Evolutionary conservation across 2,797 vertebrate genomes (phyloP), one percentile per base, ranked within the genome.

Genomic region (Thunnus albacares): DNA sequence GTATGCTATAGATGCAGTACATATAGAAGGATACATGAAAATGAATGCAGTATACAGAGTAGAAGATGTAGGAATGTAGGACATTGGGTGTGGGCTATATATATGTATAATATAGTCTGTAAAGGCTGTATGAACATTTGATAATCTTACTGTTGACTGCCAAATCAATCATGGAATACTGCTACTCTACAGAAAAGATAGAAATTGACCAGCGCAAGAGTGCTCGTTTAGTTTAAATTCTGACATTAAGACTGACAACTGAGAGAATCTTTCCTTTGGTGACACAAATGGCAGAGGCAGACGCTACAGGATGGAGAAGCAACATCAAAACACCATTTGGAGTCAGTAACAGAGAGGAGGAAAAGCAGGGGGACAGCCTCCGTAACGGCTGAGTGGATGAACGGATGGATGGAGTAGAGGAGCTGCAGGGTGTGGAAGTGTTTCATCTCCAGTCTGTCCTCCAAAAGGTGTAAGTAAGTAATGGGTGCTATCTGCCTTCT

Each of bases 381-480:
- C 56, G 47, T 87, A 78, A 84, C 49, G 43, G 78, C 79, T 80
- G 83, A 79, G 83, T 72, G 84, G 79, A 58, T 77, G 84, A 82
- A 80, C 57, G 71, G 74, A 82, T 71, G 86, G 79, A 69, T 69
- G 80, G 58, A 83, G 67, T 14, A 1, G 24, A 60, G 62, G 60
- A 75, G 75, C 56, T 35, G 7, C 57, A 28, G 80, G 62, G 72
- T 51, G 38, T 76, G 70, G 81, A 87, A 85, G 86, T 87, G 87
- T 91, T 89, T 83, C 87, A 87, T 88, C 85, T 81, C 53, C 24
- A 66, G 64, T 51, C 75, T 66, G 55, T 68, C 28, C 75, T 86
- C 85, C 67, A n/a, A 79, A 78, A 88, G 87, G 89, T 90, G 89
- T 81, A 71, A 85, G 84, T 84, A 68, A 82, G 72, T 93, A 90